Evolutionary conservation across 2,113 vertebrate species (phyloP).

Genomic region (Microtus montanus): DNA sequence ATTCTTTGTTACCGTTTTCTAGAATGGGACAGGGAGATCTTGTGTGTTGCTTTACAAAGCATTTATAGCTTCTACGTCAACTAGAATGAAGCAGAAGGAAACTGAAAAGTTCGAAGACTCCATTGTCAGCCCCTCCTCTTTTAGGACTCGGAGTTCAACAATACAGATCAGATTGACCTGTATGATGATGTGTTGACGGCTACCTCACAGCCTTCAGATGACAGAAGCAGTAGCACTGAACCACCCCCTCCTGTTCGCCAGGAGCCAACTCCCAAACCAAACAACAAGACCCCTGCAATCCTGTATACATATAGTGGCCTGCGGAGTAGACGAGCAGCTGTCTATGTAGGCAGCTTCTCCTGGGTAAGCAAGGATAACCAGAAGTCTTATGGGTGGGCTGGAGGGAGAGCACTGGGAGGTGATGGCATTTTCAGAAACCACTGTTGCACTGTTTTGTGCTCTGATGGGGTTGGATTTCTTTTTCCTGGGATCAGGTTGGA

Average conservation of each 20-base stretch:
- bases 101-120: slow-evolving; percentile 20
- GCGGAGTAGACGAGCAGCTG: slow-evolving; percentile 86
- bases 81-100: slow-evolving; percentile 1
- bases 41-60: not conserved
- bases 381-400: slow-evolving; percentile 35
- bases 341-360: slow-evolving; percentile 95
- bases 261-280: slow-evolving; percentile 82
- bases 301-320: slow-evolving; percentile 86
- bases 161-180: slow-evolving; percentile 94
- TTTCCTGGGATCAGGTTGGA: slow-evolving; percentile 82
- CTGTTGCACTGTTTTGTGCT: slow-evolving; percentile 74
- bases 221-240: slow-evolving; percentile 81
- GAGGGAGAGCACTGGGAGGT: slow-evolving; percentile 75
- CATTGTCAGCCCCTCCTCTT: slow-evolving; percentile 34
- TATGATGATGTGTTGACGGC: slow-evolving; percentile 95
- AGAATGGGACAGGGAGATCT: not conserved
- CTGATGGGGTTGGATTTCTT: slow-evolving; percentile 81
- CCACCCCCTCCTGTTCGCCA: slow-evolving; percentile 81
- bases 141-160: slow-evolving; percentile 91
- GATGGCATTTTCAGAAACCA: slow-evolving; percentile 74
- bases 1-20: slow-evolving; percentile 12
- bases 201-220: slow-evolving; percentile 85
- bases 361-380: slow-evolving; percentile 89
- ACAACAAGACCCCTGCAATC: slow-evolving; percentile 83
- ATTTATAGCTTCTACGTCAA: not conserved